Conservation (phyloP, 2,888 invertebrate species). For the Plebejus melissa region DNA sequence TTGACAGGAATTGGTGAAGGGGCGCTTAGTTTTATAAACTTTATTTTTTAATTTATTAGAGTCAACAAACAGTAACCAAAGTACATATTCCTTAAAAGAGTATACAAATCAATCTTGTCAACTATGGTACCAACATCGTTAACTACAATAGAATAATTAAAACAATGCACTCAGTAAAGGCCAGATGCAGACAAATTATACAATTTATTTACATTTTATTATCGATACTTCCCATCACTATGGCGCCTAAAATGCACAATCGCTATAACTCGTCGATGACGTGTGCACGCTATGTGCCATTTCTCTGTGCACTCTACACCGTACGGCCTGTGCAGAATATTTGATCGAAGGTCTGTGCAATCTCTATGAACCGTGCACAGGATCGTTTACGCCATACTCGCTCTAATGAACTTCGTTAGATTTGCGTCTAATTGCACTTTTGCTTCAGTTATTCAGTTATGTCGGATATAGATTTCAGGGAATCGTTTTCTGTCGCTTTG, state of each 20-base stretch:
- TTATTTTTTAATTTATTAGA: too few relatives aligned
- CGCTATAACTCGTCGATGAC: background rate
- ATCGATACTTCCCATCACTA: background rate
- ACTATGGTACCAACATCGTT: too few relatives aligned
- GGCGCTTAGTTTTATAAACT: too few relatives aligned
- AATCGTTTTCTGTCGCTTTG: background rate
- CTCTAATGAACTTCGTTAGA: conserved; percentile 30
- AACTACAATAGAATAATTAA: too few relatives aligned
- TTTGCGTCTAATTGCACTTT: conserved; percentile 27
- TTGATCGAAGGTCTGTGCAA: background rate
- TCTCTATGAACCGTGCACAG: conserved; percentile 27
- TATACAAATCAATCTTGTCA: too few relatives aligned
- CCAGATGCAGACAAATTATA: too few relatives aligned
- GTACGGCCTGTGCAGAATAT: background rate
- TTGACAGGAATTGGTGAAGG: too few relatives aligned
- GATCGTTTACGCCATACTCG: conserved; percentile 36
- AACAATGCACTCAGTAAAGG: too few relatives aligned
- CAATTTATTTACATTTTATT: background rate
- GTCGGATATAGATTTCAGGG: background rate
- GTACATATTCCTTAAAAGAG: too few relatives aligned
- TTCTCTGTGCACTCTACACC: background rate
- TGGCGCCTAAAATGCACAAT: background rate
- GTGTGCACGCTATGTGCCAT: background rate
- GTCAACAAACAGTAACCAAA: too few relatives aligned
- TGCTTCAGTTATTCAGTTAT: conserved; percentile 24